Conservation (phyloP, 2,113 vertebrate genomes). For the Ameiurus melas region DNA sequence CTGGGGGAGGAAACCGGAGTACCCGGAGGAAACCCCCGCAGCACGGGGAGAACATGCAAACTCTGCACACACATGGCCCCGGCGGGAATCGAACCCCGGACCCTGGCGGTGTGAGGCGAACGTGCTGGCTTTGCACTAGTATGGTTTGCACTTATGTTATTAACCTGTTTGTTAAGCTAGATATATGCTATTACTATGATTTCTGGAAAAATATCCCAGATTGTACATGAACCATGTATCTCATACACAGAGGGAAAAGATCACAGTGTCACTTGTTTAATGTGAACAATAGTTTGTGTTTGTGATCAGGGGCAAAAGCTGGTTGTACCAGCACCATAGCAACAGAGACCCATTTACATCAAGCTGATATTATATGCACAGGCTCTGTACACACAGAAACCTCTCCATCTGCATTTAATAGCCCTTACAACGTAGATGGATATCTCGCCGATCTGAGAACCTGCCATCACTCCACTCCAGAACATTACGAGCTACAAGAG, state of each 20-base stretch:
- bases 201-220: background rate
- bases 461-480: slow-evolving; percentile 20
- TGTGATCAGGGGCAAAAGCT: background rate
- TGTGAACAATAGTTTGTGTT: background rate
- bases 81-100: no score
- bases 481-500: slow-evolving; percentile 4
- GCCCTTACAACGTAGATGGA: background rate
- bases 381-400: background rate
- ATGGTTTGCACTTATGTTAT: background rate
- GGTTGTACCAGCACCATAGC: background rate
- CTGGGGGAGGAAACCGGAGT: no score
- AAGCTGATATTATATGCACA: background rate
- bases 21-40: no score
- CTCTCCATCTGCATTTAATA: slow-evolving; percentile 12
- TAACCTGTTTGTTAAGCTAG: background rate
- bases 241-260: background rate
- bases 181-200: background rate
- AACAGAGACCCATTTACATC: background rate
- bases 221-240: background rate
- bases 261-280: background rate
- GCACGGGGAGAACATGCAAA: no score
- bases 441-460: slow-evolving; percentile 25
- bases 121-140: no score
- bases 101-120: no score
- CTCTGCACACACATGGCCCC: no score